Evolutionary conservation across 1,140 invertebrate species (phyloP), one percentile per base, ranked within the genome.

Genomic region (Drosophila aff.): DNA sequence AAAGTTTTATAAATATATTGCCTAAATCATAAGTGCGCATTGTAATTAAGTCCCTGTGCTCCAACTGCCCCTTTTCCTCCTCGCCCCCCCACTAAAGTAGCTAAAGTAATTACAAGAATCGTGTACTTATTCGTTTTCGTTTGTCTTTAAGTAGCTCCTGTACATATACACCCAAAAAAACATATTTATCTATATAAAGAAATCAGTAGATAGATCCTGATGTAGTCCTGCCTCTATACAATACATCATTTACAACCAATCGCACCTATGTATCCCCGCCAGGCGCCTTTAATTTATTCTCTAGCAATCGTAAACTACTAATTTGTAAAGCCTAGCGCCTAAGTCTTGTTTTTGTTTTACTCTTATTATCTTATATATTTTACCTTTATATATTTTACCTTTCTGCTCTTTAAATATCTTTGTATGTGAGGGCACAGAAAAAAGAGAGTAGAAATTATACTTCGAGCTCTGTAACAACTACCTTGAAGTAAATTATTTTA

Each of bases 71-170:
- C 67, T n/a, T n/a, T 11, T 55, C 47, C 26, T 43, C 38, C 53
- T 50, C 26, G 16, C 23, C 50, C 44, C 16, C 16, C 58, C 58
- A 55, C 77, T 81, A 83, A 76, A 67, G 57, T 82, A 81, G 82
- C 69, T 85, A 85, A 79, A 84, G 65, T 72, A 85, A 78, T 84
- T 89, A 63, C 75, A 55, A 80, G 76, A 87, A 89, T 81, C 68
- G 73, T 87, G 84, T 87, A 87, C 84, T 87, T 87, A 87, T 89
- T 89, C 66, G 84, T 87, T 81, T 63, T 80, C 79, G 79, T 82
- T 78, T 72, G 65, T 83, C 50, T 57, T 81, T 85, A 85, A 85
- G 82, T 85, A 79, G 74, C 72, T 71, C 68, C 68, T 85, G 64
- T 89, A 71, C 67, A 76, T 58, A 72, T 52, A 81, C 31, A 71